These are phyloP conservation scores for Zoanthus sansibaricus DNA, from an alignment of 92 coral and sea anemone genomes.

Conservation along the genomic window DNA sequence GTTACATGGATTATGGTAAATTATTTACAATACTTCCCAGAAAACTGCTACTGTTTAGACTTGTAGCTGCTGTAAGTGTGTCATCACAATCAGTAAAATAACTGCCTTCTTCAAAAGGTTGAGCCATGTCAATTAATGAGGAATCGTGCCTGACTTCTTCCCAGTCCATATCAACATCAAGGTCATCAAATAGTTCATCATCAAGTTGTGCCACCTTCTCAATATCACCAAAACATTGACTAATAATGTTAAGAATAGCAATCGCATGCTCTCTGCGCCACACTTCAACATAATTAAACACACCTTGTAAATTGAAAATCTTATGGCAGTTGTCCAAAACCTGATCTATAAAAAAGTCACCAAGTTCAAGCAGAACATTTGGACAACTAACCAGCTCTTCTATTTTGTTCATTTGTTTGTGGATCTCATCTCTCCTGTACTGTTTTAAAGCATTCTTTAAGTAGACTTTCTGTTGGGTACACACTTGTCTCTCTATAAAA, in stretches of 20 bases:
- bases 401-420: conserved; percentile 4
- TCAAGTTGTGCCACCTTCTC: background rate
- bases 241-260: background rate
- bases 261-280: background rate
- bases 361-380: conserved; percentile 47
- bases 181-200: background rate
- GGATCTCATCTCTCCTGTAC: conserved; percentile 43
- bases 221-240: background rate
- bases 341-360: conserved; percentile 45
- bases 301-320: background rate
- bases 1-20: too few species aligned
- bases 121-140: background rate
- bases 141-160: background rate
- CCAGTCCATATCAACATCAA: background rate
- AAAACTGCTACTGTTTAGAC: too few species aligned
- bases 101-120: background rate
- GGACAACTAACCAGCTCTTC: conserved; percentile 52
- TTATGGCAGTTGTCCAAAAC: background rate
- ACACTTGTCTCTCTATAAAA: background rate
- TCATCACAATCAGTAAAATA: background rate
- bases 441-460: background rate
- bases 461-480: background rate
- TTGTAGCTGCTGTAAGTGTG: background rate
- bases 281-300: background rate
- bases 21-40: too few species aligned